Evolutionary conservation across 2,797 vertebrate genomes (phyloP).

Genomic region (Microchirus variegatus): DNA sequence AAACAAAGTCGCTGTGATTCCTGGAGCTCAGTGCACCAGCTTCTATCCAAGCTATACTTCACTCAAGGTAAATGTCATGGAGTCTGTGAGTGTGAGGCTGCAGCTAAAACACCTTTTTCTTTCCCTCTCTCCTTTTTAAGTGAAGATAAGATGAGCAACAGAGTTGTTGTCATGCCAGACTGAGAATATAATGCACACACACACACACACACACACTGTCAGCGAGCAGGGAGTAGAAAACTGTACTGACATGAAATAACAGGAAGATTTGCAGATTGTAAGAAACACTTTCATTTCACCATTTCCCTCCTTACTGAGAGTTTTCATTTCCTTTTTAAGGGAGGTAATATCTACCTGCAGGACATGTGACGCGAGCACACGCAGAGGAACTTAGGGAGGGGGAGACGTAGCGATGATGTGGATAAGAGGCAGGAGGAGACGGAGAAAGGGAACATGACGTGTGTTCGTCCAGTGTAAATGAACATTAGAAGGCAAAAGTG

Average conservation of each 20-base stretch:
- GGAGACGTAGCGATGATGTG: neutral
- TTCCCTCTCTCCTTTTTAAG: slow-evolving; percentile 1
- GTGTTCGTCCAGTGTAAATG: slow-evolving; percentile 14
- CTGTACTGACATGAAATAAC: slow-evolving; percentile 17
- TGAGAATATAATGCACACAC: slow-evolving; percentile 4
- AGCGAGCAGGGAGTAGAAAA: slow-evolving; percentile 6
- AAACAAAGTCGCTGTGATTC: neutral
- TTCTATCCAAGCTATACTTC: slow-evolving; percentile 21
- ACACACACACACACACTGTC: slow-evolving; percentile 11
- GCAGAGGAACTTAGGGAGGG: neutral
- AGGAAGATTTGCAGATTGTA: slow-evolving; percentile 11
- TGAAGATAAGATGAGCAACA: slow-evolving; percentile 36
- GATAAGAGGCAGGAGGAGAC: slow-evolving; percentile 17
- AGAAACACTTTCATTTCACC: slow-evolving; percentile 27
- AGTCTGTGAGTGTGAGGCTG: slow-evolving; percentile 7
- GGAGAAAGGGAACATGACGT: slow-evolving; percentile 11
- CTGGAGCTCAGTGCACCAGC: neutral
- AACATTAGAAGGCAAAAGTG: slow-evolving; percentile 21
- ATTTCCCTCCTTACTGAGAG: slow-evolving; percentile 28
- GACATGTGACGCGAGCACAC: slow-evolving; percentile 29
- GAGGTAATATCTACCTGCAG: slow-evolving; percentile 36
- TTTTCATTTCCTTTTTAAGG: slow-evolving; percentile 63
- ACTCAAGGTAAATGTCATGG: slow-evolving; percentile 48
- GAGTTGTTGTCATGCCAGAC: slow-evolving; percentile 4
- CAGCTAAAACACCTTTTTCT: slow-evolving; percentile 7